Evolutionary conservation across 2,113 vertebrate species (phyloP).

Genomic region (Conger conger): DNA sequence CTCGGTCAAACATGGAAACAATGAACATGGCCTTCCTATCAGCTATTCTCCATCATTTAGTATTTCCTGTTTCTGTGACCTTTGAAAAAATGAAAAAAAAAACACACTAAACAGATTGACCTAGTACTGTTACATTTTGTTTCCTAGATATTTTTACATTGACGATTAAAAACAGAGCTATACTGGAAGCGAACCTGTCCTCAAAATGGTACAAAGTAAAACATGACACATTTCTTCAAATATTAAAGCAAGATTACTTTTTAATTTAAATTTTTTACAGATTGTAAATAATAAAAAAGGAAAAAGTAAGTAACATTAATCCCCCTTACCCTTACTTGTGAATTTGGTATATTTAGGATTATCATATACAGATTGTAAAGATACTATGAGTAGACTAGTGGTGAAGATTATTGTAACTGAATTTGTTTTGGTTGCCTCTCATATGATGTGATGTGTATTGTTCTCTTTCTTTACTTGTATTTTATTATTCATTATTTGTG

Average conservation of each 20-base stretch:
- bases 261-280: not conserved
- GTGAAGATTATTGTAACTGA: not conserved
- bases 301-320: no score
- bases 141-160: not conserved
- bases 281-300: not conserved
- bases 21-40: constrained; percentile 23
- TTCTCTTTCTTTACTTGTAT: constrained; percentile 21
- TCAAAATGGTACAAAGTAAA: no score
- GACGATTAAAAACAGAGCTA: no score
- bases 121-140: not conserved
- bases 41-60: constrained; percentile 14
- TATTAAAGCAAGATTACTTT: no score
- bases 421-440: not conserved
- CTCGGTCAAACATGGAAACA: constrained; percentile 2
- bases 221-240: no score
- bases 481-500: constrained; percentile 16
- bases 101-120: not conserved
- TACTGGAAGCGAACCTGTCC: no score
- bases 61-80: constrained; percentile 5
- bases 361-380: no score
- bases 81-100: constrained; percentile 7
- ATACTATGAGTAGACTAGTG: not conserved
- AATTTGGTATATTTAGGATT: no score
- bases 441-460: not conserved
- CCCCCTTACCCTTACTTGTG: no score